Evolutionary conservation across 2,888 invertebrate genomes (phyloP).

Genomic region (Leptodirus hochenwartii): DNA sequence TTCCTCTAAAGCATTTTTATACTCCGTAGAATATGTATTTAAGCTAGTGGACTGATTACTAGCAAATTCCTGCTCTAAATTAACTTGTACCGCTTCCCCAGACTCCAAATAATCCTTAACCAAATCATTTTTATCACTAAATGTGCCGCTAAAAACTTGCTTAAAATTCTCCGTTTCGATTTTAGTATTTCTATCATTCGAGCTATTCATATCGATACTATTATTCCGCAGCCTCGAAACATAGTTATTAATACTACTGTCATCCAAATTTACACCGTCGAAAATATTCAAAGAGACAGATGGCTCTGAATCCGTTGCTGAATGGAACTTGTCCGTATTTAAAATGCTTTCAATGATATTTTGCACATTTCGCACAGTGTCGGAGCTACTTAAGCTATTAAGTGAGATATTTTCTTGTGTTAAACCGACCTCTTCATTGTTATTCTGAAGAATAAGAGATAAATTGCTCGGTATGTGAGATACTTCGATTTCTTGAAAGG

Average conservation of each 20-base stretch:
- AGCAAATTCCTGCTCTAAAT: conserved; percentile 28
- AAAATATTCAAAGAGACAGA: conserved; percentile 25
- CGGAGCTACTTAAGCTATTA: conserved; percentile 3
- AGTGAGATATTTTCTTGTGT: conserved; percentile 16
- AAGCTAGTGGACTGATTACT: conserved; percentile 34
- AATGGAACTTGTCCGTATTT: conserved; percentile 18
- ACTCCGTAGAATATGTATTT: conserved; percentile 46
- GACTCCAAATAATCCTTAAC: too few species aligned
- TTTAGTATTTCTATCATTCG: conserved; percentile 6
- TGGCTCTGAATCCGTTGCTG: conserved; percentile 13
- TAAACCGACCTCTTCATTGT: conserved; percentile 14
- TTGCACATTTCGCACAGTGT: conserved; percentile 15
- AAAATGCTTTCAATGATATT: conserved; percentile 24
- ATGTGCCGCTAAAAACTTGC: conserved; percentile 28
- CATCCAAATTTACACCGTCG: conserved; percentile 23
- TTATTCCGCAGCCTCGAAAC: conserved; percentile 10
- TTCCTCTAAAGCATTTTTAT: conserved; percentile 52
- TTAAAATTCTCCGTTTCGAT: conserved; percentile 25
- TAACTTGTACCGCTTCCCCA: too few species aligned
- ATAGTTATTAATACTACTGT: conserved; percentile 21
- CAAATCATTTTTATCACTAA: conserved; percentile 29
- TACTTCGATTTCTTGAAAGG: conserved; percentile 25
- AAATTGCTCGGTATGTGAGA: conserved; percentile 16
- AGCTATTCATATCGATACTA: conserved; percentile 1
- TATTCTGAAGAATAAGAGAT: conserved; percentile 13